These are phyloP conservation scores for Oxytorus armatus DNA, from an alignment of 2,888 invertebrate species.

Conservation along the genomic window DNA sequence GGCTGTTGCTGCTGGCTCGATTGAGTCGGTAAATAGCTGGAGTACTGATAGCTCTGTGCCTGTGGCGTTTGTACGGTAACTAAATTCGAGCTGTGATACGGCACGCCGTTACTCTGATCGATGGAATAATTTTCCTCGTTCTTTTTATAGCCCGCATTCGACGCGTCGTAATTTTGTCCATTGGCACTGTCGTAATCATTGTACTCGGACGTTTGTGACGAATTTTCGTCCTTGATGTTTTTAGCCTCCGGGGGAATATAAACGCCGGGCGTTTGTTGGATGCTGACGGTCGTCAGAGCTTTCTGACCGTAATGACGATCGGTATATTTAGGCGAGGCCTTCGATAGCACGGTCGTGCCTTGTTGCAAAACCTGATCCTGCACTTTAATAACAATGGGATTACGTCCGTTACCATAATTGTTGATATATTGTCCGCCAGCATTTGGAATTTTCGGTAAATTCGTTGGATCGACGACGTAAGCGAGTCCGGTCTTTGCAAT, in stretches of 20 bases:
- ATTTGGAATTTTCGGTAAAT: slow-evolving; percentile 68
- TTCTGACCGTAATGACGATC: slow-evolving; percentile 71
- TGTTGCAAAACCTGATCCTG: slow-evolving; percentile 56
- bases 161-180: slow-evolving; percentile 68
- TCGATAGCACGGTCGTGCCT: slow-evolving; percentile 61
- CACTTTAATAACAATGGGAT: slow-evolving; percentile 57
- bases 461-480: slow-evolving; percentile 76
- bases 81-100: slow-evolving; percentile 73
- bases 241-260: slow-evolving; percentile 74
- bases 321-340: slow-evolving; percentile 71
- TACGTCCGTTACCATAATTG: slow-evolving; percentile 39
- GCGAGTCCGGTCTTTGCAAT: slow-evolving; percentile 78
- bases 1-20: slow-evolving; percentile 58
- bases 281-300: slow-evolving; percentile 71
- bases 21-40: slow-evolving; percentile 74
- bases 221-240: slow-evolving; percentile 58
- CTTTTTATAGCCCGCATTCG: slow-evolving; percentile 64
- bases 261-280: slow-evolving; percentile 74
- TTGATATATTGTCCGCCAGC: slow-evolving; percentile 56
- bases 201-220: slow-evolving; percentile 73
- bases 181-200: slow-evolving; percentile 73
- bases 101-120: slow-evolving; percentile 70
- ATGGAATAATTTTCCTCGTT: slow-evolving; percentile 69
- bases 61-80: slow-evolving; percentile 75
- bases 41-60: slow-evolving; percentile 76